Evolutionary conservation across 2,113 vertebrate genomes (phyloP).

Genomic region (Anhinga rufa): DNA sequence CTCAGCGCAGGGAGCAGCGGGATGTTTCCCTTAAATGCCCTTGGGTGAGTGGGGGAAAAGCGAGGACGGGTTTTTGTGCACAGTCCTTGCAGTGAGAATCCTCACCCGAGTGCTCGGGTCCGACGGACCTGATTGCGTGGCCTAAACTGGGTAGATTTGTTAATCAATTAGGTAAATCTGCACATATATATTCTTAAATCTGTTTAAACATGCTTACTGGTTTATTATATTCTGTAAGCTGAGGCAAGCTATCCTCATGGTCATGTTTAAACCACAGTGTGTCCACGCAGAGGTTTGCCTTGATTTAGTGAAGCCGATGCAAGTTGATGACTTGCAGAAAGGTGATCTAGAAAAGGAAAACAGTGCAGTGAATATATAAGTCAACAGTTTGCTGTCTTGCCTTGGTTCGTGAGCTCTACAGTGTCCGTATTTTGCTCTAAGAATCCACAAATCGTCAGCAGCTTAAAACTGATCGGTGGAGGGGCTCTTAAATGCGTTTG

Average conservation of each 20-base stretch:
- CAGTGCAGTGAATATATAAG: neutral
- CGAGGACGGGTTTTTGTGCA: rapidly evolving
- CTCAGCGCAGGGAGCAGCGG: neutral
- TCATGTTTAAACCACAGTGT: neutral
- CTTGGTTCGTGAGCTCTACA: neutral
- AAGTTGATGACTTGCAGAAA: neutral
- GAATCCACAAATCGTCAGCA: neutral
- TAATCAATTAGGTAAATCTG: neutral
- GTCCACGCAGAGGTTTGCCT: neutral
- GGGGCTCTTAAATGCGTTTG: neutral
- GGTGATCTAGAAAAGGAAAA: neutral
- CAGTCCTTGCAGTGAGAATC: neutral
- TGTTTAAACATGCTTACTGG: neutral
- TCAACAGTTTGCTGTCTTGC: neutral
- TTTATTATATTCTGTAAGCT: neutral
- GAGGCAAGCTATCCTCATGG: neutral
- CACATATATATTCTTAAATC: neutral
- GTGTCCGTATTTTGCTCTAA: neutral
- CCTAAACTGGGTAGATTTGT: neutral
- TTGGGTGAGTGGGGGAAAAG: neutral
- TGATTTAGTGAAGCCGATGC: neutral
- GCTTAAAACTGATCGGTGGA: neutral
- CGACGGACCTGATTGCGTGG: neutral
- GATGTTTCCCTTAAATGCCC: neutral
- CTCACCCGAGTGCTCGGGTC: rapidly evolving